Conservation (phyloP, 2,113 vertebrate genomes). For the Brachyistius frenatus region DNA sequence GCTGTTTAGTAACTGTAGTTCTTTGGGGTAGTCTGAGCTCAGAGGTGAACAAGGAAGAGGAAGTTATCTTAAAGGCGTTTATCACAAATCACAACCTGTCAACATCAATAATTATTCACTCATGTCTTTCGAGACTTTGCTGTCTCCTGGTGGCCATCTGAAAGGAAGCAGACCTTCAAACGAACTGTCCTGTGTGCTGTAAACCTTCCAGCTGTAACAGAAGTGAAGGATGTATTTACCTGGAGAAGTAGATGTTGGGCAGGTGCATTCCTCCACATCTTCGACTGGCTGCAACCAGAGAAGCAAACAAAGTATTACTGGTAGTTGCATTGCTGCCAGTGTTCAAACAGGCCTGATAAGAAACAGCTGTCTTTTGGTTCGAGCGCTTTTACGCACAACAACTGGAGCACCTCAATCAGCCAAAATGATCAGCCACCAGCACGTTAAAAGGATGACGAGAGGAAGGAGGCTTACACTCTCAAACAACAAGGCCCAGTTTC, state of each 20-base stretch:
- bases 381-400: too few species aligned
- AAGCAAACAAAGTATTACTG: constrained; percentile 9
- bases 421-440: too few species aligned
- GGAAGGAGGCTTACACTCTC: too few species aligned
- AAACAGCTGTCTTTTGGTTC: too few species aligned
- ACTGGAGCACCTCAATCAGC: too few species aligned
- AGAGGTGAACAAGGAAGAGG: constrained; percentile 7
- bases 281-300: constrained; percentile 83
- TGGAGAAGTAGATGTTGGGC: constrained; percentile 77
- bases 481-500: too few species aligned
- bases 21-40: constrained; percentile 77
- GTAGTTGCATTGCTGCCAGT: too few species aligned
- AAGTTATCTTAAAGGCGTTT: neutral
- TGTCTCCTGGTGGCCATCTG: neutral
- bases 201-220: too few species aligned
- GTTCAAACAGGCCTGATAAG: too few species aligned
- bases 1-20: constrained; percentile 71
- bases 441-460: too few species aligned
- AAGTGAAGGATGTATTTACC: constrained; percentile 63
- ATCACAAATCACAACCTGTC: neutral
- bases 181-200: too few species aligned
- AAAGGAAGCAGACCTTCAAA: too few species aligned
- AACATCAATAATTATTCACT: neutral
- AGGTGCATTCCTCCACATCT: constrained; percentile 78
- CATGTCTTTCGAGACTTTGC: neutral